Percentiles rank a stretch among this genome's conserved stretches.
phyloP scores from a whole-genome alignment of 2,113 vertebrate genomes.

The Gavia stellata region DNA sequence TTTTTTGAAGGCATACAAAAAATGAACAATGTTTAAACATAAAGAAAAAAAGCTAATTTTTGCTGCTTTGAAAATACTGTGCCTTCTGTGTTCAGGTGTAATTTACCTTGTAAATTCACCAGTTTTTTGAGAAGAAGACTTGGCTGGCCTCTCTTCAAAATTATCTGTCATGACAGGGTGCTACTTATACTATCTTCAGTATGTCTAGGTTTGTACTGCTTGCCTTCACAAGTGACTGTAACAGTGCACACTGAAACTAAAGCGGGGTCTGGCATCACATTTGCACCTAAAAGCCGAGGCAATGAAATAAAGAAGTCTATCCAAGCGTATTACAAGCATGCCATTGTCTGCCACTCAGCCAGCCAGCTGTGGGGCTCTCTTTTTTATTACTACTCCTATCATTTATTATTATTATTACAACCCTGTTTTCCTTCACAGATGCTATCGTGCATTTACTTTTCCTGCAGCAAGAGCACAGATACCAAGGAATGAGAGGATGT shows the following conservation, averaged over 20 bases:
- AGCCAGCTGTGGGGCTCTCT: neutral
- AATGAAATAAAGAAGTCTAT: slow-evolving; percentile 7
- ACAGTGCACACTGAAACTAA: neutral
- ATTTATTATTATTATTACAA: neutral
- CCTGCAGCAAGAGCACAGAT: neutral
- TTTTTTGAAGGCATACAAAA: neutral
- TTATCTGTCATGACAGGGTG: neutral
- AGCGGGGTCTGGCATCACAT: neutral
- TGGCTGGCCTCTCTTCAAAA: neutral
- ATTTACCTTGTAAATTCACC: neutral
- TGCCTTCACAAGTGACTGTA: neutral
- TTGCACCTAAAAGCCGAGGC: neutral
- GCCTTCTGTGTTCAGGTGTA: neutral
- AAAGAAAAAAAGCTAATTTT: neutral
- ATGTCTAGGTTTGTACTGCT: neutral
- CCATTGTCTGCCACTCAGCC: slow-evolving; percentile 11
- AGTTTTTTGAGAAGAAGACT: neutral
- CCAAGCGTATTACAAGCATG: neutral
- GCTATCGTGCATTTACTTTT: slow-evolving; percentile 2
- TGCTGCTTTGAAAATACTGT: neutral
- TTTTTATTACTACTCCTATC: neutral
- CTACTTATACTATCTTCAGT: neutral
- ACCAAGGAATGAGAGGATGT: neutral
- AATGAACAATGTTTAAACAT: neutral
- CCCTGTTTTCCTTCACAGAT: slow-evolving; percentile 1